These are phyloP conservation scores for Sarcophaga carnaria DNA, from an alignment of 2,888 invertebrate genomes.

Conservation along the genomic window DNA sequence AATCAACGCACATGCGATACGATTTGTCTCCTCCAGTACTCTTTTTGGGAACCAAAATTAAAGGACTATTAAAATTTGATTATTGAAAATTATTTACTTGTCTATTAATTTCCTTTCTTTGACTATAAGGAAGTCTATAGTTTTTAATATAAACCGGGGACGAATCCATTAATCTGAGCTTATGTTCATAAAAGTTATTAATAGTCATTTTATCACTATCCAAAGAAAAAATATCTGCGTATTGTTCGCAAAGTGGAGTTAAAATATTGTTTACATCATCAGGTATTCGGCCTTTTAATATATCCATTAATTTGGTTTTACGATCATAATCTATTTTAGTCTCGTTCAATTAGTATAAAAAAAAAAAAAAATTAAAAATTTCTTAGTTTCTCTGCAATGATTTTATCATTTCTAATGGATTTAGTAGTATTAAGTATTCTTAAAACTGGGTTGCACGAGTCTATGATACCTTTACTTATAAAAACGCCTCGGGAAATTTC, in stretches of 20 bases:
- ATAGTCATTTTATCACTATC: slow-evolving; percentile 10
- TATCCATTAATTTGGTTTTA: not conserved
- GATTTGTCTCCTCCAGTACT: slow-evolving; percentile 11
- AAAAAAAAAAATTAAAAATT: no score
- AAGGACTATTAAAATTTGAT: slow-evolving; percentile 31
- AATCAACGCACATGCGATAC: slow-evolving; percentile 32
- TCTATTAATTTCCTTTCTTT: slow-evolving; percentile 1
- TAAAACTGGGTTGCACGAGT: not conserved
- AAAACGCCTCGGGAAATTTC: not conserved
- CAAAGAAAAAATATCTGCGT: slow-evolving; percentile 8
- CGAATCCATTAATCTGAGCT: not conserved
- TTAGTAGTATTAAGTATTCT: not conserved
- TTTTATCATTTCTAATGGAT: not conserved
- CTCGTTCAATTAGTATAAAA: not conserved
- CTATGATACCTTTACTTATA: not conserved
- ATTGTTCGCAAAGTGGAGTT: slow-evolving; percentile 5
- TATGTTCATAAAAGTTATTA: slow-evolving; percentile 20
- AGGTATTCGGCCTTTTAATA: not conserved
- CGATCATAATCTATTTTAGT: not conserved
- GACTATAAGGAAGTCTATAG: not conserved
- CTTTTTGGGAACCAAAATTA: slow-evolving; percentile 34
- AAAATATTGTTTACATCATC: not conserved
- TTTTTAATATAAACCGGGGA: slow-evolving; percentile 10
- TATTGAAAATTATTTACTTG: slow-evolving; percentile 27
- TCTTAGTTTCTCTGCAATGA: not conserved